These are phyloP conservation scores for Leptinotarsa haldemani DNA, from an alignment of 2,888 invertebrate genomes.

Conservation along the genomic window DNA sequence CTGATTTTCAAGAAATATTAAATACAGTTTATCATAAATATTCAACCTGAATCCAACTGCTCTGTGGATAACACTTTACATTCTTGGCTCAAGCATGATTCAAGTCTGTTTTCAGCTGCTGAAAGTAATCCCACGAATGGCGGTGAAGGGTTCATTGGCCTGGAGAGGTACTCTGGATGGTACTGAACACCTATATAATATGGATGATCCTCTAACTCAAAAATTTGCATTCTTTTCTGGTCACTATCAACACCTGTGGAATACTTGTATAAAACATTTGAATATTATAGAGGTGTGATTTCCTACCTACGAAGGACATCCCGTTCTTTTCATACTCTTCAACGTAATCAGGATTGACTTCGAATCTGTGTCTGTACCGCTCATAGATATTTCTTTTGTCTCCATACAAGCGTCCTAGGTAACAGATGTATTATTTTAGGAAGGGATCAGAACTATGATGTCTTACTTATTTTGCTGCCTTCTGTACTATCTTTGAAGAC, in stretches of 20 bases:
- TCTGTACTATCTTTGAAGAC: constrained; percentile 74
- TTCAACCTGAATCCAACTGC: constrained; percentile 73
- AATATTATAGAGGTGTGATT: background rate
- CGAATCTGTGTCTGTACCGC: constrained; percentile 96
- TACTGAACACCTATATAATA: constrained; percentile 97
- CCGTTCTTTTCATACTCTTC: constrained; percentile 82
- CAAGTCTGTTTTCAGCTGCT: constrained; percentile 86
- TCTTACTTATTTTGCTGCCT: constrained; percentile 73
- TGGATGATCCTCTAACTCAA: constrained; percentile 88
- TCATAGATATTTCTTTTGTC: constrained; percentile 86
- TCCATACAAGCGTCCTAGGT: constrained; percentile 80
- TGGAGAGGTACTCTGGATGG: constrained; percentile 96
- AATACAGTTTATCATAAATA: no score
- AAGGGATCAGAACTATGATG: constrained; percentile 12
- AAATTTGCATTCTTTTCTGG: constrained; percentile 93
- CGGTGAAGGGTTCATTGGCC: constrained; percentile 92
- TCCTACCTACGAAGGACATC: constrained; percentile 85
- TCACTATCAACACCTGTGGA: constrained; percentile 76
- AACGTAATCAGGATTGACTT: constrained; percentile 93
- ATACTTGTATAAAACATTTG: background rate
- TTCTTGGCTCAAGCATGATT: constrained; percentile 77
- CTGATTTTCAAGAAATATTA: no score
- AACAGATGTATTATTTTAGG: constrained; percentile 20
- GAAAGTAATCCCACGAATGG: constrained; percentile 95
- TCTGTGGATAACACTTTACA: constrained; percentile 81